Base-by-base conservation (phyloP, 2,888 invertebrate species). In the Rhynchonema sp. region DNA sequence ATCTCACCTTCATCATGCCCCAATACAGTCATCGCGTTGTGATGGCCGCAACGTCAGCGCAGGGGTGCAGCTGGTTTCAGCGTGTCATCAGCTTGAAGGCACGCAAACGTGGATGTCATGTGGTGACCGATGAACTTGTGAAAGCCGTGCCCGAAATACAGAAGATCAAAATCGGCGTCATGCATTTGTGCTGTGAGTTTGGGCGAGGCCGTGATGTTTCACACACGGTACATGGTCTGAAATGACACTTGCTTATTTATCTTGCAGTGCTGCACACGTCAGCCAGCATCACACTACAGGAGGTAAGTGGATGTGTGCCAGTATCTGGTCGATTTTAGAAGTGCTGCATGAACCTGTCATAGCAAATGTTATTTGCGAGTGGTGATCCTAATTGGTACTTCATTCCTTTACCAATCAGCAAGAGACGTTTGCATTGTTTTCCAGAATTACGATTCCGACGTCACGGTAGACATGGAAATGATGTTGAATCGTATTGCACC, bases 401-500 rank as follows among this genome's bases (percentile, higher is more conserved):
- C 26, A 17, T 6, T 27, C 6, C 6, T 26, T 59, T 27, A 25
- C 54, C 9, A 22, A 25, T 59, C 25, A 22, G n/a, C n/a, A n/a
- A n/a, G n/a, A n/a, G n/a, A n/a, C 26, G 13, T 13, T 3, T 30
- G 60, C 56, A 63, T 60, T 28, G 58, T n/a, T 64, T 69, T 56
- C 64, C n/a, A 92, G 81, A 91, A 90, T 79, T 92, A 91, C 91
- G 92, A 92, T 80, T 90, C 90, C 66, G 88, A 89, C 78, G 91
- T 91, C 27, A 82, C 90, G 78, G 89, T 89, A 75, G 94, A 94
- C 76, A 92, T 92, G 89, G 92, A 94, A 80, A 92, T 91, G 89
- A 90, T 94, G 88, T 82, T 94, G 77, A 92, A 92, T 79, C 90
- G 89, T 83, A 87, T 94, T 78, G 88, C 94, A 78, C 92, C 92